Percentiles rank a stretch among this genome's conserved stretches.
These are phyloP conservation scores for Iguana delicatissima DNA, from an alignment of 2,797 vertebrate genomes.

Conservation along the genomic window DNA sequence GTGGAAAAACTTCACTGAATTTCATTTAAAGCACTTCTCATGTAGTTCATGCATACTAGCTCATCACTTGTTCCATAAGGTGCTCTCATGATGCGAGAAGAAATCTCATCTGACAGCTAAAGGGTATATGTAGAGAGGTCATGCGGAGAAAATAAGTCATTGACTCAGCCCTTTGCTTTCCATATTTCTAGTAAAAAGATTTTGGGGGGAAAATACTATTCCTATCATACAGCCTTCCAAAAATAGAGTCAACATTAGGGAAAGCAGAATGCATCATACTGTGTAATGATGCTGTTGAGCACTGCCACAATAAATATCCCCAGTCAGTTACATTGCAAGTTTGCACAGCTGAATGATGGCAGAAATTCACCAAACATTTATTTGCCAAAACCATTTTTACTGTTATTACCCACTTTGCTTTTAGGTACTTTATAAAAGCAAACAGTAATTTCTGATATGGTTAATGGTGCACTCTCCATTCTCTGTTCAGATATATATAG, in stretches of 20 bases:
- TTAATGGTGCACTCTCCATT: slow-evolving; percentile 35
- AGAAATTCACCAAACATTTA: slow-evolving; percentile 36
- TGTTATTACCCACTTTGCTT: slow-evolving; percentile 39
- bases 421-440: slow-evolving; percentile 32
- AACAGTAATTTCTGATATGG: slow-evolving; percentile 17
- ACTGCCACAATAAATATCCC: slow-evolving; percentile 35
- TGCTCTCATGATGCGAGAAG: neutral
- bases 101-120: neutral
- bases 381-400: slow-evolving; percentile 38
- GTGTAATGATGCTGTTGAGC: slow-evolving; percentile 5
- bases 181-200: slow-evolving; percentile 27
- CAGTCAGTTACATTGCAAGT: slow-evolving; percentile 24
- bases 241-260: slow-evolving; percentile 27
- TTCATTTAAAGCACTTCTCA: neutral
- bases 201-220: neutral
- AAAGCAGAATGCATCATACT: slow-evolving; percentile 52
- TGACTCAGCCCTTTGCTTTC: slow-evolving; percentile 14
- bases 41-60: neutral
- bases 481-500: slow-evolving; percentile 11
- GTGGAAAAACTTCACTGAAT: no score
- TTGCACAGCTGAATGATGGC: neutral
- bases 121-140: neutral
- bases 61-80: neutral
- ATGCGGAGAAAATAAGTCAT: neutral
- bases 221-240: slow-evolving; percentile 19